Percentiles rank a stretch among this genome's conserved stretches.
Evolutionary conservation across 1,140 invertebrate species (phyloP).

Genomic region (Ganaspis sp.): DNA sequence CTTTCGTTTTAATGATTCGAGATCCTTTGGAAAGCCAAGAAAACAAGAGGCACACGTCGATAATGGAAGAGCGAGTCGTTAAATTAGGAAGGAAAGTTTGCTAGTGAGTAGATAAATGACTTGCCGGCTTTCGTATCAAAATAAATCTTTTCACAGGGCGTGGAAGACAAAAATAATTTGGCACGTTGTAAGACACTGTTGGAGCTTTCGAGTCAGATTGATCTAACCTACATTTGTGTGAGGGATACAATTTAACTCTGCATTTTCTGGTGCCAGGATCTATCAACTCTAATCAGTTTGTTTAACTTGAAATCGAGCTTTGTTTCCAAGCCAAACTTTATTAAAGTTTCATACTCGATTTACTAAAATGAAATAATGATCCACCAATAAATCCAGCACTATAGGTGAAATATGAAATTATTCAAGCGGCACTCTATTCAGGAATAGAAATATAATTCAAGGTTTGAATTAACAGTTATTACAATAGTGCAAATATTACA

Average conservation of each 20-base stretch:
- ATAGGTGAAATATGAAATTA: background rate
- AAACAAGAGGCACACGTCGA: background rate
- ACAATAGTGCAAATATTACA: no score
- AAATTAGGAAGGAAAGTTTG: background rate
- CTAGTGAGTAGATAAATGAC: constrained; percentile 1
- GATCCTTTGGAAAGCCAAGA: background rate
- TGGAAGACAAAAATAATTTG: constrained; percentile 30
- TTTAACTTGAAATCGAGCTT: constrained; percentile 15
- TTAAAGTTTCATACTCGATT: constrained; percentile 20
- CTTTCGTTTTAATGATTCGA: no score
- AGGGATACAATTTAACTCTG: background rate
- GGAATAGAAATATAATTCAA: background rate
- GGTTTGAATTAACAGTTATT: background rate
- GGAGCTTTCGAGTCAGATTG: constrained; percentile 13
- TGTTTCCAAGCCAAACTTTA: constrained; percentile 20
- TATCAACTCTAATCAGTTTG: constrained; percentile 22
- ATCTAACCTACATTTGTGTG: constrained; percentile 26
- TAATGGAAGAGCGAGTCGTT: background rate
- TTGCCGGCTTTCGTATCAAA: constrained; percentile 24
- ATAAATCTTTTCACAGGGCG: constrained; percentile 24
- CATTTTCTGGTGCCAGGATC: constrained; percentile 25
- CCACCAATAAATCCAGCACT: background rate
- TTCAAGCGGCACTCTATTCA: background rate
- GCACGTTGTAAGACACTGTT: constrained; percentile 27
- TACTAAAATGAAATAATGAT: background rate